phyloP scores from a whole-genome alignment of 2,888 invertebrate genomes.

The Chymomyza procnemis region DNA sequence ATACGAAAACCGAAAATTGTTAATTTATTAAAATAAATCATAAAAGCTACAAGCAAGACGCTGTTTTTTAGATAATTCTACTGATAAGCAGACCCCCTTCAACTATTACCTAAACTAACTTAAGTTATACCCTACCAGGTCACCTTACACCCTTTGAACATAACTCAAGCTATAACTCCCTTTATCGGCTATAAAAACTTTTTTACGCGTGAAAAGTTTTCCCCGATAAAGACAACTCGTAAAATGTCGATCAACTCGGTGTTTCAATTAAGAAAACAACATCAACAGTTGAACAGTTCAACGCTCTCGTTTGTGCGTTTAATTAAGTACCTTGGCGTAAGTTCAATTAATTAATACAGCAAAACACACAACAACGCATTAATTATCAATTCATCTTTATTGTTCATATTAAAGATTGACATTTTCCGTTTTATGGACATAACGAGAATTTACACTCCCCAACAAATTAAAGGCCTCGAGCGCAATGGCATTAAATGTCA shows the following conservation, averaged over 20 bases:
- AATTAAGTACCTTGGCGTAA: slow-evolving; percentile 21
- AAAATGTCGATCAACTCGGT: neutral
- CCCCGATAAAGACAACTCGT: neutral
- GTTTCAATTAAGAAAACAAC: neutral
- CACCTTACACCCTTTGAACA: no score
- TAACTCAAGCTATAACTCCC: no score
- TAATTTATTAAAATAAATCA: no score
- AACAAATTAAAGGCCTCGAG: neutral
- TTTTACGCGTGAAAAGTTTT: neutral
- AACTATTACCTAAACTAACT: no score
- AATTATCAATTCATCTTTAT: slow-evolving; percentile 49
- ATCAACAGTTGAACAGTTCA: neutral
- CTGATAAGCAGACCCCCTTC: no score
- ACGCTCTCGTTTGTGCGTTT: neutral
- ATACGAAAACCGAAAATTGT: no score
- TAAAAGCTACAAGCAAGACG: no score
- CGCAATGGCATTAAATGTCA: neutral
- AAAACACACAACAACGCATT: slow-evolving; percentile 43
- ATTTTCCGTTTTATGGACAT: neutral
- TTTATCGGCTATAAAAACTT: no score
- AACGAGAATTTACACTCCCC: neutral
- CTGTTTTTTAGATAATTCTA: no score
- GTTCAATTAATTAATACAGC: slow-evolving; percentile 52
- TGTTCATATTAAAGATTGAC: neutral
- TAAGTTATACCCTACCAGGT: no score